Evolutionary conservation across 2,113 vertebrate species (phyloP), one percentile per base, ranked within the genome.

Genomic region (Catagonus wagneri): DNA sequence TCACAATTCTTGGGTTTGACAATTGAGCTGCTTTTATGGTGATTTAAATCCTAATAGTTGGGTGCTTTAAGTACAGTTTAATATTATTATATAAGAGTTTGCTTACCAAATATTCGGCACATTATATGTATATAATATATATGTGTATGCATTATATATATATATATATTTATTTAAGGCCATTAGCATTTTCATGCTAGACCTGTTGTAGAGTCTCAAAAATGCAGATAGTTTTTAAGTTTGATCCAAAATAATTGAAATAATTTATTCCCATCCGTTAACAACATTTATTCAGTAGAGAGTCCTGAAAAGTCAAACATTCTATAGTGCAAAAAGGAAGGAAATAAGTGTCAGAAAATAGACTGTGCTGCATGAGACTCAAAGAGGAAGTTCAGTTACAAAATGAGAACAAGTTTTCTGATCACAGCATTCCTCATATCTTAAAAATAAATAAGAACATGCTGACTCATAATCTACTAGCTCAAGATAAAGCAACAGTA

Each of bases 391-490:
- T 95, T 63, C 60, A 19, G 17, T 65, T 94, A 66, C 60, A 65
- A 94, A 95, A 84, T 6, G 4, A 39, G 72, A 81, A 34, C 1
- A 88, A 86, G 16, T 5, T 89, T 80, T 79, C 44, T 94, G 19
- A 71, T 54, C 29, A 65, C 44, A 36, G 15, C 17, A 79, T 93
- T 97, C 95, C 96, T 97, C 89, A 96, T 94, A 96, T 89, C 58
- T 68, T 95, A 96, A 97, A 96, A 97, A 94, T 94, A 97, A 83
- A 72, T 87, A 56, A 83, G 83, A 97, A 96, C 60, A 86, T 94
- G 94, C 94, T 97, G 92, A 97, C 65, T 96, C 66, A 36, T 44
- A 60, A 63, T 56, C 22, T 68, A 22, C 23, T 16, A 71, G 34
- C 11, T 58, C 58, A 95, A 56, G 17, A 52, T 23, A 63, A 75